phyloP scores from a whole-genome alignment of 2,888 invertebrate species.

The Parthenolecanium corni region DNA sequence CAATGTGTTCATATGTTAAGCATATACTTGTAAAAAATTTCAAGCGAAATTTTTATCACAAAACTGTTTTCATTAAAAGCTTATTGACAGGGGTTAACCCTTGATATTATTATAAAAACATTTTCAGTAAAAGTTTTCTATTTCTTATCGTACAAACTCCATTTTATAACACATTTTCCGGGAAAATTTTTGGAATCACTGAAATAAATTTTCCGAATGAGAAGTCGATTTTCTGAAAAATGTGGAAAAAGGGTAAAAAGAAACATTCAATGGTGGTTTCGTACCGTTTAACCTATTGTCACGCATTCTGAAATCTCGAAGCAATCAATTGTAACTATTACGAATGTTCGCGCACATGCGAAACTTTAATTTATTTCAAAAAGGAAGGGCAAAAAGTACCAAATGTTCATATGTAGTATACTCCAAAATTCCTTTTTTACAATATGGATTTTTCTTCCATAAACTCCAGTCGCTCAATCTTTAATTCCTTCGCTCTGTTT shows the following conservation, averaged over 20 bases:
- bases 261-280: conserved; percentile 1
- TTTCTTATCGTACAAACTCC: too few relatives aligned
- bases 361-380: conserved; percentile 7
- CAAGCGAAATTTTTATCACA: too few relatives aligned
- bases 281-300: conserved; percentile 20
- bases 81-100: too few relatives aligned
- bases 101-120: too few relatives aligned
- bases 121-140: too few relatives aligned
- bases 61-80: too few relatives aligned
- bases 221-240: neutral
- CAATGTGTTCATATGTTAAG: too few relatives aligned
- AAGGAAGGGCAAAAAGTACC: neutral
- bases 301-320: conserved; percentile 15
- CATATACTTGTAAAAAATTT: too few relatives aligned
- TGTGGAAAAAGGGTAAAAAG: neutral
- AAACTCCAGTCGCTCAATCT: neutral
- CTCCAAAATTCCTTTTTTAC: neutral
- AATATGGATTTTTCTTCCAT: neutral
- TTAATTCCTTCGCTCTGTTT: neutral
- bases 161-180: too few relatives aligned
- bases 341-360: conserved; percentile 15
- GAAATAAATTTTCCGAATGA: neutral
- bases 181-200: too few relatives aligned
- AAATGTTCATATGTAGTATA: neutral
- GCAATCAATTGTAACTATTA: conserved; percentile 16